Conservation (phyloP, 2,113 vertebrate species). For the Aleadryas rufinucha region DNA sequence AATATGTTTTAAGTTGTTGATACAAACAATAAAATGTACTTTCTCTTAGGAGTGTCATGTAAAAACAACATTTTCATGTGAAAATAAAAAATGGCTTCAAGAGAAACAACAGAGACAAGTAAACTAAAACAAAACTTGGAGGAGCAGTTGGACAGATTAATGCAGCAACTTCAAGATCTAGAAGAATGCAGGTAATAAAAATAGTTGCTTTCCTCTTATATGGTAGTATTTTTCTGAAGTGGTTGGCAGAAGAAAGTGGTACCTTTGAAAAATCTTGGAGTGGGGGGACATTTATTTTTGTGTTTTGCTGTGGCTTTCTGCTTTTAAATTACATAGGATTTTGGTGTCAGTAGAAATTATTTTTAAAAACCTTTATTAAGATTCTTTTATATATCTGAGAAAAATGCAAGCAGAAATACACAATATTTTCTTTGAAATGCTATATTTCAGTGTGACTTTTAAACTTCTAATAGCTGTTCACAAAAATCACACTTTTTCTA, state of each 20-base stretch:
- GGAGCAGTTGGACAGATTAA: constrained; percentile 93
- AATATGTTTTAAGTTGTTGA: not conserved
- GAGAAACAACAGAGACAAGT: constrained; percentile 91
- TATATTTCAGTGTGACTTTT: not conserved
- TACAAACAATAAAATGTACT: not conserved
- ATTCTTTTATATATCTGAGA: not conserved
- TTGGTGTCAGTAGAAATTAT: not conserved
- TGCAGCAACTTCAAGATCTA: constrained; percentile 96
- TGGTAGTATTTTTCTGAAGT: not conserved
- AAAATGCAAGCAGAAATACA: not conserved
- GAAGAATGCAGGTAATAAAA: constrained; percentile 91
- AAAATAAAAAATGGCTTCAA: constrained; percentile 87
- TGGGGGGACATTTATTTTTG: not conserved
- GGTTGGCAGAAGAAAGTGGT: not conserved
- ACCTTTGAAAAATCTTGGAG: not conserved
- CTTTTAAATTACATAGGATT: not conserved
- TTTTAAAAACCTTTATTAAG: not conserved
- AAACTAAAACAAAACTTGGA: constrained; percentile 96
- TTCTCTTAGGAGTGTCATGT: constrained; percentile 22
- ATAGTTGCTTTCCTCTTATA: not conserved
- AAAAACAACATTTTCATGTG: constrained; percentile 32
- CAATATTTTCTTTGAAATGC: not conserved
- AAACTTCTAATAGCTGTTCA: not conserved
- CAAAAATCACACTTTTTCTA: not conserved
- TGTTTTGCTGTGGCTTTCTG: not conserved